Evolutionary conservation across 2,797 vertebrate species (phyloP).

Genomic region (Channallabes apus): DNA sequence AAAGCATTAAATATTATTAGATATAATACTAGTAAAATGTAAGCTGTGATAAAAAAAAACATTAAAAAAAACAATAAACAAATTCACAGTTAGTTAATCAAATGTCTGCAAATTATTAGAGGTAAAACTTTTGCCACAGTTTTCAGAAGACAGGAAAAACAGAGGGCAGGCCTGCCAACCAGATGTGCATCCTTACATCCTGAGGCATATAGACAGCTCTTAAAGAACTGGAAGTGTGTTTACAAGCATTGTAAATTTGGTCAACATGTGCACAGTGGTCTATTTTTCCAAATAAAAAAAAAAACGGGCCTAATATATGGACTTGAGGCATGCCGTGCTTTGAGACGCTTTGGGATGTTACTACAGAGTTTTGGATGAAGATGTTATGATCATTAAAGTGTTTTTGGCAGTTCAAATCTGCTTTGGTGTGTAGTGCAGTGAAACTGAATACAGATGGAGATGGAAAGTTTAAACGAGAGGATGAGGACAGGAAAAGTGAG

Average conservation of each 20-base stretch:
- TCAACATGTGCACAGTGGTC: constrained; percentile 35
- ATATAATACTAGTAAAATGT: background rate
- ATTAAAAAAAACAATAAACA: background rate
- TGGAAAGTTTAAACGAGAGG: background rate
- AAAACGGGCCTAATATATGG: constrained; percentile 5
- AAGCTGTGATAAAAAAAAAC: background rate
- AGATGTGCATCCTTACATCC: constrained; percentile 28
- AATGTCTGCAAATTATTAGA: too few species aligned
- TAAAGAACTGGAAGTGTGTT: constrained; percentile 40
- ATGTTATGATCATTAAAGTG: background rate
- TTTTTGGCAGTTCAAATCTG: background rate
- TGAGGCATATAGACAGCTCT: constrained; percentile 3
- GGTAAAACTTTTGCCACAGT: constrained; percentile 1
- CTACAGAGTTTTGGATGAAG: background rate
- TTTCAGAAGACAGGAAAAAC: constrained; percentile 10
- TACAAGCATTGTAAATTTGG: constrained; percentile 33
- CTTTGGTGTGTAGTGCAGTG: background rate
- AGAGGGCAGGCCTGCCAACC: constrained; percentile 42
- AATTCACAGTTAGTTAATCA: background rate
- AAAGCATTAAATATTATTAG: background rate
- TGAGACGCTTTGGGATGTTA: background rate
- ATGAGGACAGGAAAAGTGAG: background rate
- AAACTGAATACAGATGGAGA: constrained; percentile 10
- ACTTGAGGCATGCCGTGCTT: constrained; percentile 9
- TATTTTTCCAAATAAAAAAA: constrained; percentile 54